Base-by-base conservation (phyloP, 2,888 invertebrate genomes). In the Oscheius sp. region DNA sequence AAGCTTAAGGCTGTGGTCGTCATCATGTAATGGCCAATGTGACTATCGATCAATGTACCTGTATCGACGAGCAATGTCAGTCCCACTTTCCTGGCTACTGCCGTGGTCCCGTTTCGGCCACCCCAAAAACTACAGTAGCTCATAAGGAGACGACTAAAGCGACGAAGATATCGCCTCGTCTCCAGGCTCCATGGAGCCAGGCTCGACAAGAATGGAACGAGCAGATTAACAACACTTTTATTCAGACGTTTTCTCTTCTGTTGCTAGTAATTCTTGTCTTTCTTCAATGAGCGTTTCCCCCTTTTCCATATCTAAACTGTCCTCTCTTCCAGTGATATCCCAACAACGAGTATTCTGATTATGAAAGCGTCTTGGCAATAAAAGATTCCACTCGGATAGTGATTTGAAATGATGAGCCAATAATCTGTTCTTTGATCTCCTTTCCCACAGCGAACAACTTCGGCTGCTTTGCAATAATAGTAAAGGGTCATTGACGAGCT, bases 1-100 rank as follows among this genome's bases (percentile, higher is more conserved):
- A 11, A 53, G 11, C 48, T 71, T 42, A 29, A 75, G 78, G 81
- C 13, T 82, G 82, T 58, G 79, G 79, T 58, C 75, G 51, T 29
- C 82, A 82, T 55, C 29, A 35, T 0, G 60, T 82, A n/a, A 79
- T 79, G 0, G 75, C 73, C 48, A 82, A 82, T 58, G 80, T 80
- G 7, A 79, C 80, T 37, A 79, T 82, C 42, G 76, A 79, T 55
- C 75, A 80, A 13, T 82, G 82, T 66, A 72, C 77, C n/a, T 82
- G 82, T 50, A 71, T 65, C 50, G 79, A 80, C 63, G 62, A 65
- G 13, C 70, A 76, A 21, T 82, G 82, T 57, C 82, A 82, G 72
- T 75, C 75, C 51, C 57, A 65, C 29, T 82, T 82, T 42, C 78
- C 79, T n/a, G 82, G 82, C 7, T 70, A 75, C 42, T 81, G 81